Evolutionary conservation across 2,113 vertebrate species (phyloP).

Genomic region (Falcunculus frontatus): DNA sequence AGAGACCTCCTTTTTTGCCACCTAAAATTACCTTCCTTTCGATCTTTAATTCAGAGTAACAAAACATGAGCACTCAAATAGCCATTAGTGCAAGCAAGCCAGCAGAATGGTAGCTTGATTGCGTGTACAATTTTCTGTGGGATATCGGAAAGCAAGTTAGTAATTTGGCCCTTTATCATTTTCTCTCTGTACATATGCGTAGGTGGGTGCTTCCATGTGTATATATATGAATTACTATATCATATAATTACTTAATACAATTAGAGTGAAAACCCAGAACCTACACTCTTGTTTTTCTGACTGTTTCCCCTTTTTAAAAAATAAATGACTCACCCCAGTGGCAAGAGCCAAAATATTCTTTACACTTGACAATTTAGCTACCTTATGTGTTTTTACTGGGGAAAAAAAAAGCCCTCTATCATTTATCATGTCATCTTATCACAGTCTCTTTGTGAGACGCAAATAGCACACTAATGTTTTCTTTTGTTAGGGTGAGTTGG

Average conservation of each 20-base stretch:
- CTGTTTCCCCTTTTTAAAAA: conserved; percentile 57
- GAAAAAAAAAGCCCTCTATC: conserved; percentile 66
- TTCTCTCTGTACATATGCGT: conserved; percentile 4
- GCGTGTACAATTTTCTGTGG: conserved; percentile 20
- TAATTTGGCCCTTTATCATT: conserved; percentile 55
- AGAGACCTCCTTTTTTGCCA: neutral
- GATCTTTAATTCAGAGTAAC: conserved; percentile 52
- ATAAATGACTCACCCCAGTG: conserved; percentile 56
- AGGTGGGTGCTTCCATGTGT: conserved; percentile 28
- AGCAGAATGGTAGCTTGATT: conserved; percentile 51
- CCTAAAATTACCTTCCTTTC: conserved; percentile 34
- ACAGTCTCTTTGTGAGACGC: conserved; percentile 81
- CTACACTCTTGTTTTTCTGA: conserved; percentile 23
- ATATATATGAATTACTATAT: conserved; percentile 10
- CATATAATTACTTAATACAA: conserved; percentile 43
- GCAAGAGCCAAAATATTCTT: conserved; percentile 65
- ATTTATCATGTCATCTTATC: conserved; percentile 96
- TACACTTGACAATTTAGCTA: conserved; percentile 65
- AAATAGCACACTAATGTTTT: conserved; percentile 94
- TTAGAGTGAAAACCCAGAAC: conserved; percentile 20
- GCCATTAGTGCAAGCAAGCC: conserved; percentile 43
- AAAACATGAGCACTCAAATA: conserved; percentile 47
- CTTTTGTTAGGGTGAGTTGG: conserved; percentile 95
- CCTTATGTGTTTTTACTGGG: conserved; percentile 77
- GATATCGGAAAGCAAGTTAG: conserved; percentile 36